Conservation (phyloP, 2,888 invertebrate genomes). For the Disparrhopalites patrizii region DNA sequence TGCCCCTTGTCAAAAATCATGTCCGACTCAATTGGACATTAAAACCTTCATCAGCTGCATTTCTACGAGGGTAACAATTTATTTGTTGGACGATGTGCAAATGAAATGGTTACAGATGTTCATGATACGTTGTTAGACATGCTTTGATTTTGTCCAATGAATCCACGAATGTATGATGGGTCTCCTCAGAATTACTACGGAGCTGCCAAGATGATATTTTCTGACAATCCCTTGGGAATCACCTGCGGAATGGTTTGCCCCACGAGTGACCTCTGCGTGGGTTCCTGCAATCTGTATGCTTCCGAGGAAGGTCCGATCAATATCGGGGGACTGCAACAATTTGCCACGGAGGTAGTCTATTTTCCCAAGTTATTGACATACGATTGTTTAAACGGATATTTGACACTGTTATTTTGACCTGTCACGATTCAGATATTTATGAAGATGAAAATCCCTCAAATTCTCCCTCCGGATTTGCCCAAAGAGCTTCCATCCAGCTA, state of each 20-base stretch:
- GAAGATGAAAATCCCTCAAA: constrained; percentile 87
- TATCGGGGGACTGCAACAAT: constrained; percentile 97
- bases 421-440: constrained; percentile 68
- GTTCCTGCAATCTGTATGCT: constrained; percentile 94
- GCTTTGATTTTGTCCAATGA: too few species aligned
- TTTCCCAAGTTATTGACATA: background rate
- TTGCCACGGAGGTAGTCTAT: constrained; percentile 79
- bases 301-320: constrained; percentile 97
- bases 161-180: too few species aligned
- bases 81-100: background rate
- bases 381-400: background rate
- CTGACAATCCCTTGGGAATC: constrained; percentile 92
- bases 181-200: constrained; percentile 90
- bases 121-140: background rate
- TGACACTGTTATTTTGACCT: background rate
- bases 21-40: constrained; percentile 95
- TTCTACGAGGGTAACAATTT: constrained; percentile 70
- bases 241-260: constrained; percentile 99
- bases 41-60: constrained; percentile 97
- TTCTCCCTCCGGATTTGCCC: constrained; percentile 66
- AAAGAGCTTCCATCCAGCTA: constrained; percentile 33
- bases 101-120: background rate
- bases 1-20: constrained; percentile 97
- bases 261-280: constrained; percentile 96
- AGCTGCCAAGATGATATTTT: constrained; percentile 90